Base-by-base conservation (phyloP, 2,888 invertebrate species). In the Agrotis clavis region DNA sequence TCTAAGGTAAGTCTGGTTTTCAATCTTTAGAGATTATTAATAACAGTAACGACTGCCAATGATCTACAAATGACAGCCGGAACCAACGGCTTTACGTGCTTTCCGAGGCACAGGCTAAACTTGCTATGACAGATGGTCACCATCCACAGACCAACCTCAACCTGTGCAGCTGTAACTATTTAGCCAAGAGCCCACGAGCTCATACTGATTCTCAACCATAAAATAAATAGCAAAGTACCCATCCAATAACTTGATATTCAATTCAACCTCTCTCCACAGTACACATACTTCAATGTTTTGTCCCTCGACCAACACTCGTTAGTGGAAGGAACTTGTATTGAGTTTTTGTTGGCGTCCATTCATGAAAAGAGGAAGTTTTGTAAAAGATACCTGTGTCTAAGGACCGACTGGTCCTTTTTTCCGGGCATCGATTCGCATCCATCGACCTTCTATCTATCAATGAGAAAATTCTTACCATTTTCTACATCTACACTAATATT, bases 291-390 rank as follows among this genome's bases (percentile, higher is more conserved):
- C 0, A 53, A 30, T 67, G 74, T 77, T 77, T 79, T 62, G 57
- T 60, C 62, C 67, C 50, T 11, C 19, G 51, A 19, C 71, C 47
- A 48, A 48, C 51, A 62, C 79, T 77, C 77, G 74, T 77, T 77
- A 77, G 66, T 48, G 41, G 14, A 35, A 50, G 78, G 75, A 71
- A 78, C 53, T 65, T 19, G 59, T 60, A 47, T 51, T 7, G 16
- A 56, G n/a, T 79, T 77, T 79, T 79, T 79, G 59, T 48, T 45
- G 54, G 45, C 51, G 35, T 56, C 35, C 81, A 80, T 80, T 79
- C 81, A 80, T 67, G 61, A 80, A 74, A 74, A 67, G 60, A 62
- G 50, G 21, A 50, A 57, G 30, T 47, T 62, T 73, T 59, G 61
- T 67, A 66, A 62, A 62, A 66, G 51, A 66, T 66, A 77, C 50